These are phyloP conservation scores for Chrysogorgia sp. DNA, from an alignment of 92 coral and sea anemone genomes.

Conservation along the genomic window DNA sequence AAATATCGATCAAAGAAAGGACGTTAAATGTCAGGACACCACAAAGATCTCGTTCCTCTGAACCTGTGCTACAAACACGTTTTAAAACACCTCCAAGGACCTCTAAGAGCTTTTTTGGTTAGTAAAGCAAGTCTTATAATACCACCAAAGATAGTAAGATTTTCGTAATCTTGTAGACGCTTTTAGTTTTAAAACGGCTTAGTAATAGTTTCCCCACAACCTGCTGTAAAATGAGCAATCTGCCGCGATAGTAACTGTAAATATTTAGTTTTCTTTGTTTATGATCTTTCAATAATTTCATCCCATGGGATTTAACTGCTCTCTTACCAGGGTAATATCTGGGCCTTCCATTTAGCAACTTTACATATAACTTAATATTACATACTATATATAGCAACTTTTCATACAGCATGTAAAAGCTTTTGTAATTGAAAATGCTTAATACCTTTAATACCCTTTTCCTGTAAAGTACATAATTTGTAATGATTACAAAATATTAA, in stretches of 20 bases:
- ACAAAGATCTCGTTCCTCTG: constrained; percentile 26
- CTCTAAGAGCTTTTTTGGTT: not conserved
- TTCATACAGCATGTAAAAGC: not conserved
- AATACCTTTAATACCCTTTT: not conserved
- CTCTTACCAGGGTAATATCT: no score
- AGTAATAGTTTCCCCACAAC: no score
- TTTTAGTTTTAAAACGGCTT: no score
- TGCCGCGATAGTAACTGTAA: no score
- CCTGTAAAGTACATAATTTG: not conserved
- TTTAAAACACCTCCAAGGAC: constrained; percentile 13
- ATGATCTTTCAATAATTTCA: no score
- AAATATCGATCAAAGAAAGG: constrained; percentile 4
- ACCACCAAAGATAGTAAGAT: not conserved
- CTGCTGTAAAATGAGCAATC: no score
- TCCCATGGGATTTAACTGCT: no score
- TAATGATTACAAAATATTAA: not conserved
- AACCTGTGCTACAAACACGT: constrained; percentile 10
- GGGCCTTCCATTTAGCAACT: no score
- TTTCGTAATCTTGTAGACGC: no score
- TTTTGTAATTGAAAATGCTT: not conserved
- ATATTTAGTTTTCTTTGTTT: no score
- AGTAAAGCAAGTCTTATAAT: not conserved
- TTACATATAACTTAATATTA: no score
- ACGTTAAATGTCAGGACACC: not conserved
- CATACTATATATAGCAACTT: no score